Percentiles rank a stretch among this genome's conserved stretches.
phyloP scores from a whole-genome alignment of 2,888 invertebrate species.

The Netelia melanura region DNA sequence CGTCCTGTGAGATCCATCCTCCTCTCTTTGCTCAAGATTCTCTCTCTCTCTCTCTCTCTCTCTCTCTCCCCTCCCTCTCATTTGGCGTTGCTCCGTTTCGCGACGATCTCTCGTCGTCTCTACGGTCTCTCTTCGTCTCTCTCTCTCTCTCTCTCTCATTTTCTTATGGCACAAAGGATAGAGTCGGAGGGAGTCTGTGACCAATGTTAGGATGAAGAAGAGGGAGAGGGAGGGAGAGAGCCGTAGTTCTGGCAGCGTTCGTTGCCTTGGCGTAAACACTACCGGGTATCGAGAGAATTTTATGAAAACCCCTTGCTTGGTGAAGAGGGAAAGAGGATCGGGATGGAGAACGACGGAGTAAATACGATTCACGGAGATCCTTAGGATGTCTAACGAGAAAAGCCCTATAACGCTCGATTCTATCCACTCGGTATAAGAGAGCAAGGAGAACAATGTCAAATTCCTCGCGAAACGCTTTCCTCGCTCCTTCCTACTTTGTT shows the following conservation, averaged over 20 bases:
- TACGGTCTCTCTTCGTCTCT: neutral
- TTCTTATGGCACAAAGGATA: conserved; percentile 22
- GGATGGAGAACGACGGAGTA: conserved; percentile 21
- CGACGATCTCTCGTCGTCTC: conserved; percentile 5
- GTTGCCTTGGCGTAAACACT: conserved; percentile 40
- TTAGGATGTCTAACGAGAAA: conserved; percentile 62
- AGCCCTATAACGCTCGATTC: conserved; percentile 16
- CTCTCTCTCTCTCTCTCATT: conserved; percentile 25
- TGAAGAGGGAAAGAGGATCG: neutral
- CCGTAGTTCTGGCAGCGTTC: conserved; percentile 36
- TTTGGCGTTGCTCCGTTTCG: conserved; percentile 24
- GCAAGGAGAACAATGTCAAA: conserved; percentile 68
- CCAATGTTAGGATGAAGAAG: conserved; percentile 11
- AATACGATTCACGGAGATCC: conserved; percentile 64
- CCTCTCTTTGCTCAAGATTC: conserved; percentile 19
- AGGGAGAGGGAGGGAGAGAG: conserved; percentile 9
- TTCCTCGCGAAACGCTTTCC: conserved; percentile 59
- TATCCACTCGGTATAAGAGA: conserved; percentile 13
- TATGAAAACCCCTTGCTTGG: neutral
- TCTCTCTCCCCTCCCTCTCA: neutral
- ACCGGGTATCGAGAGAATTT: conserved; percentile 51
- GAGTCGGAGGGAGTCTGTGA: neutral
- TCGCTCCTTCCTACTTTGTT: neutral
- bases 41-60: conserved; percentile 14
- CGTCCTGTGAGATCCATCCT: conserved; percentile 77